phyloP scores from a whole-genome alignment of 2,113 vertebrate genomes.

The Serilophus lunatus region DNA sequence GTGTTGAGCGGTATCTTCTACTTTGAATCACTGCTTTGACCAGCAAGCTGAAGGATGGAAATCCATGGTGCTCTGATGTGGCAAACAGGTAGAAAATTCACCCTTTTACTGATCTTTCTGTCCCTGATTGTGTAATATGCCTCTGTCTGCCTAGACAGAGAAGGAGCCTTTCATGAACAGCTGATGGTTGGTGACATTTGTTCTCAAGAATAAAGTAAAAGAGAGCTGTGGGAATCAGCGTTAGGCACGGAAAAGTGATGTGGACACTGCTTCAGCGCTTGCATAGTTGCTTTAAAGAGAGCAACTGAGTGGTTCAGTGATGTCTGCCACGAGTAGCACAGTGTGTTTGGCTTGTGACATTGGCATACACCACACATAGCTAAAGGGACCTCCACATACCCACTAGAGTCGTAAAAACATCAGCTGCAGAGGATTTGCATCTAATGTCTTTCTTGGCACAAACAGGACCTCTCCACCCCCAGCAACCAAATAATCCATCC shows the following conservation, averaged over 20 bases:
- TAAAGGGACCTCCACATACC: neutral
- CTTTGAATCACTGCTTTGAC: neutral
- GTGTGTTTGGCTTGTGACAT: neutral
- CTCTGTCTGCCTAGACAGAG: neutral
- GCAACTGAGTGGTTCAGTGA: neutral
- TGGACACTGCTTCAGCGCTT: neutral
- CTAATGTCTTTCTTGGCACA: constrained; percentile 24
- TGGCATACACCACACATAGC: neutral
- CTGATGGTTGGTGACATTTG: neutral
- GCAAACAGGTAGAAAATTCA: neutral
- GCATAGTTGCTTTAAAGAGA: neutral
- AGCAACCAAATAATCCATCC: neutral
- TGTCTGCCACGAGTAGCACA: neutral
- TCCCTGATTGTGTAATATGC: neutral
- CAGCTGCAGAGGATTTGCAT: neutral
- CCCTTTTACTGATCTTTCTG: neutral
- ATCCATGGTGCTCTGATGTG: neutral
- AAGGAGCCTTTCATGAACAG: neutral
- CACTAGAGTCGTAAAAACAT: neutral
- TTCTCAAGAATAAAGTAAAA: neutral
- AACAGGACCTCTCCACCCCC: neutral
- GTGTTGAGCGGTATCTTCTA: neutral
- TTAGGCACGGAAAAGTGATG: neutral
- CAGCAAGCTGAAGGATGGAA: neutral
- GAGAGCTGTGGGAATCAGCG: neutral